phyloP scores from a whole-genome alignment of 1,140 invertebrate species.

The Pomacea maculata region DNA sequence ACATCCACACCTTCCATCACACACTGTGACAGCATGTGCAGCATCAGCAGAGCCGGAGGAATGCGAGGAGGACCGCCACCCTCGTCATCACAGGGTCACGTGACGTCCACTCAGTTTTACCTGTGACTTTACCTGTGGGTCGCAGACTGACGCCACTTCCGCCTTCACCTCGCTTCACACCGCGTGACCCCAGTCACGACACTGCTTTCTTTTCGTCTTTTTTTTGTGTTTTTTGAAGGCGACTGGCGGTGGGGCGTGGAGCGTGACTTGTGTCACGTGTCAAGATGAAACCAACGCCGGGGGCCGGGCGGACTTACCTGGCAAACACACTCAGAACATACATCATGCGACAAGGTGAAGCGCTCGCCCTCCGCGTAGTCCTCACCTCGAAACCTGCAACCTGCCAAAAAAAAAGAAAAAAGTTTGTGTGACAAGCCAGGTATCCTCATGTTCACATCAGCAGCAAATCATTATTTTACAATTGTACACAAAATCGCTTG shows the following conservation, averaged over 20 bases:
- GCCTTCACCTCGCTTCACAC: no score
- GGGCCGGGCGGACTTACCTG: constrained; percentile 39
- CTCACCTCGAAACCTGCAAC: constrained; percentile 52
- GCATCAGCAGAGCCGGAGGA: no score
- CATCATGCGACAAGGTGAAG: constrained; percentile 50
- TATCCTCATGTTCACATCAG: neutral
- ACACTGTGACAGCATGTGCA: no score
- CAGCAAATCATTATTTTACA: neutral
- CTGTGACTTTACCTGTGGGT: no score
- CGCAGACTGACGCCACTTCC: no score
- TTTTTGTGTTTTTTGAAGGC: neutral
- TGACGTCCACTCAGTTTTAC: no score
- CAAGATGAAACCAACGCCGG: neutral
- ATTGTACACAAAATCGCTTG: neutral
- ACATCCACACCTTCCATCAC: no score
- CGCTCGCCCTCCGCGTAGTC: constrained; percentile 48
- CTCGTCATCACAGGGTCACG: no score
- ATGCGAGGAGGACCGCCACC: no score
- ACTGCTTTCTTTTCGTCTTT: neutral
- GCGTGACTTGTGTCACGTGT: neutral
- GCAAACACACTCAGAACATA: constrained; percentile 55
- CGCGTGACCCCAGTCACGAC: no score
- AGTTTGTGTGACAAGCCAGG: neutral
- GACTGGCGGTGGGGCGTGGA: neutral
- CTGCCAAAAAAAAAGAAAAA: constrained; percentile 26